Conservation (phyloP, 2,888 invertebrate species). For the Melinopterus prodromus region DNA sequence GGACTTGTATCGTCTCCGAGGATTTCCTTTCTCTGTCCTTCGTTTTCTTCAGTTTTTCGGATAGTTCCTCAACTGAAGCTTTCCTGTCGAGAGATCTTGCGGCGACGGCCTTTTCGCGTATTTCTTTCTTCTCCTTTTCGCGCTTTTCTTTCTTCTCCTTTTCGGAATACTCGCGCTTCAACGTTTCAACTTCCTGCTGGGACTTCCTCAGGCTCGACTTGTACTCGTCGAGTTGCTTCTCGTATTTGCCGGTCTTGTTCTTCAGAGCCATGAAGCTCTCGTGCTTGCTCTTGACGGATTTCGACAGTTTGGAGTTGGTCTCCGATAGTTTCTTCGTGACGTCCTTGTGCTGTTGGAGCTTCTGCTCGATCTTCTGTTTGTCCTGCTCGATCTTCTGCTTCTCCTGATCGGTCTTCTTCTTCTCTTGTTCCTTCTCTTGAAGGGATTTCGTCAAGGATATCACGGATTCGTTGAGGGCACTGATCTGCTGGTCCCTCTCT, state of each 20-base stretch:
- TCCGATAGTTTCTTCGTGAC: conserved; percentile 37
- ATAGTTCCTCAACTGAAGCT: conserved; percentile 7
- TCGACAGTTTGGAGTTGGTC: conserved; percentile 37
- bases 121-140: conserved; percentile 17
- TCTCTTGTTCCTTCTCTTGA: conserved; percentile 33
- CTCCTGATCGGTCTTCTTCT: conserved; percentile 34
- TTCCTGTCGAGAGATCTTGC: neutral
- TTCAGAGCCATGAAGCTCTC: conserved; percentile 36
- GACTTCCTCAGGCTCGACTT: conserved; percentile 34
- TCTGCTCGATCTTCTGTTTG: conserved; percentile 34
- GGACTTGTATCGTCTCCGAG: conserved; percentile 30
- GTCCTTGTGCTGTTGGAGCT: conserved; percentile 37
- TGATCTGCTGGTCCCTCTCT: conserved; percentile 37
- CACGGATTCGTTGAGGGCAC: conserved; percentile 35
- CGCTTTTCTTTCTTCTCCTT: conserved; percentile 10
- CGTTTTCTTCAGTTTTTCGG: conserved; percentile 33
- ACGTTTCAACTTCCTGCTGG: conserved; percentile 32
- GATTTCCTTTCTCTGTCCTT: conserved; percentile 33
- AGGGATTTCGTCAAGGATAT: conserved; percentile 37
- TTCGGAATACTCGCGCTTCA: conserved; percentile 13
- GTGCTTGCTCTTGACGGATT: conserved; percentile 37
- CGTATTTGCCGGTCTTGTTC: conserved; percentile 36
- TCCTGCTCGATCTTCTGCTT: conserved; percentile 32
- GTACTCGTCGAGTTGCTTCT: conserved; percentile 38
- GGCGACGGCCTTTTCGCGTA: neutral